Conservation (phyloP, 2,797 vertebrate genomes). For the Gymnoscopelus microlampas region DNA sequence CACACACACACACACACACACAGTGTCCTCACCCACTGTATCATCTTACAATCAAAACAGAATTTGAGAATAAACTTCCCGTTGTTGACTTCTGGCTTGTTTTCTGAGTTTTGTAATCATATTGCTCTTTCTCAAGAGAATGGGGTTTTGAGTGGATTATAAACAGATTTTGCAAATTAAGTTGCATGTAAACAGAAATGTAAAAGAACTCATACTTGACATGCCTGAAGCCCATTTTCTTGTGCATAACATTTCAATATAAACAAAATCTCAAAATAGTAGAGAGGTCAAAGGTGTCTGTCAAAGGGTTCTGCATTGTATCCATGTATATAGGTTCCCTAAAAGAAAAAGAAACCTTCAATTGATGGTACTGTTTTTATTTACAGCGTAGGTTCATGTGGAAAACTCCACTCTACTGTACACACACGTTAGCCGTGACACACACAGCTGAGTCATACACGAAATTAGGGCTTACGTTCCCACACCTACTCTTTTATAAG, state of each 20-base stretch:
- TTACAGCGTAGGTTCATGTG: conserved; percentile 8
- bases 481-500: conserved; percentile 31
- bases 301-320: background rate
- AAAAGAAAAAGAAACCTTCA: conserved; percentile 1
- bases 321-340: background rate
- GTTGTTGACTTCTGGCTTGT: conserved; percentile 37
- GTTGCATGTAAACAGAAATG: conserved; percentile 48
- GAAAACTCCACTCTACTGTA: conserved; percentile 33
- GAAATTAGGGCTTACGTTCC: conserved; percentile 32
- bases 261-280: too few species aligned
- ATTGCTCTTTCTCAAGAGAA: conserved; percentile 57
- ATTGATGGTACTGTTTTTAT: background rate
- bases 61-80: conserved; percentile 51
- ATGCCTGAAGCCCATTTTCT: conserved; percentile 29
- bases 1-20: background rate
- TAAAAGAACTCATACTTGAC: conserved; percentile 32
- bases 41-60: conserved; percentile 41
- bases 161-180: conserved; percentile 47
- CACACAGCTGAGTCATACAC: conserved; percentile 35
- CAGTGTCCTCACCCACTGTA: conserved; percentile 21
- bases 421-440: conserved; percentile 15
- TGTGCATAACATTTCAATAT: too few species aligned
- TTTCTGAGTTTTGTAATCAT: conserved; percentile 42
- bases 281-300: too few species aligned
- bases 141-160: conserved; percentile 31